Base-by-base conservation (phyloP, 2,888 invertebrate genomes). In the Timandra comae region DNA sequence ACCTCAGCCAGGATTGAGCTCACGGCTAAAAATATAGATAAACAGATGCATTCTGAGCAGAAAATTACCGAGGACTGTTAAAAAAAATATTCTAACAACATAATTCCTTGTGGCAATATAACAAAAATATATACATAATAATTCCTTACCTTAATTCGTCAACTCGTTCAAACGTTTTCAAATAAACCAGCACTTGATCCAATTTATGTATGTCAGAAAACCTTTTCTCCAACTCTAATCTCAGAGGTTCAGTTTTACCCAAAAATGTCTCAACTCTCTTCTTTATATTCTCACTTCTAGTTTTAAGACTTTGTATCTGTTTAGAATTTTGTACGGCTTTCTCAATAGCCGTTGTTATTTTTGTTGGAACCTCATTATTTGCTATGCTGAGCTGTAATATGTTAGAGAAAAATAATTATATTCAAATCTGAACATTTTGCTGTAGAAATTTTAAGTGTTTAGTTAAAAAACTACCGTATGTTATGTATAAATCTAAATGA, bases 131-230 rank as follows among this genome's bases (percentile, higher is more conserved):
- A 23, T 8, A 12, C 6, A 23, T 19, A 16, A 22, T 13, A 16
- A 1, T 33, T 24, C 38, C 44, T 54, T 70, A 92, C 92, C 92
- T 91, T 31, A 93, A 76, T 44, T 91, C 89, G 60, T 94, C 91
- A 49, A 94, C 87, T 56, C 88, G 88, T 56, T 91, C 89, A 47
- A 93, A 85, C 25, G 92, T 88, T 56, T 88, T 89, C 34, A 94
- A 71, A 69, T 95, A 95, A 24, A 88, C 70, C 8, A 92, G 74
- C 33, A 88, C 87, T 40, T 87, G 85, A 46, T 88, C 80, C 2
- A 93, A 63, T 52, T 88, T 87, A 20, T 65, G 65, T 23, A 88
- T 77, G 2, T 89, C 74, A 48, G 79, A 68, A 49, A 79, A 78
- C 28, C 73, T 60, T 34, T 65, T 73, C 36, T 80, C 69, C 16